Conservation (phyloP, 2,888 invertebrate genomes). For the Eremobia ochroleuca region DNA sequence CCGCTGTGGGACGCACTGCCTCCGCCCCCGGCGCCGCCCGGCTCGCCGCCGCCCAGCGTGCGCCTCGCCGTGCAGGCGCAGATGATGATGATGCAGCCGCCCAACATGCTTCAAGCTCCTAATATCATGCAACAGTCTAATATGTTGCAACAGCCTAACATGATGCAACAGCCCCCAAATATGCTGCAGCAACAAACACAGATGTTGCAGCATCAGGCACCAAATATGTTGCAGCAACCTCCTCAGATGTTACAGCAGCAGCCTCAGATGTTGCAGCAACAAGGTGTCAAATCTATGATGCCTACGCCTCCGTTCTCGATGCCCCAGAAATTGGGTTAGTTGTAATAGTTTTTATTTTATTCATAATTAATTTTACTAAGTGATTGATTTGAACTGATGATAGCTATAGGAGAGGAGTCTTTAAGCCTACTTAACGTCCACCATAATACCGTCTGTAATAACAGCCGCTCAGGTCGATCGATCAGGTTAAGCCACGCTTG, state of each 20-base stretch:
- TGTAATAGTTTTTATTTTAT: neutral
- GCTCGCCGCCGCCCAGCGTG: conserved; percentile 78
- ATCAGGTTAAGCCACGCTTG: too few relatives aligned
- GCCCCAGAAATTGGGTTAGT: conserved; percentile 67
- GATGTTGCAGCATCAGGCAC: conserved; percentile 50
- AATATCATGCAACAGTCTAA: conserved; percentile 45
- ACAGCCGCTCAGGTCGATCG: too few relatives aligned
- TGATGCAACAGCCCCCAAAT: conserved; percentile 21
- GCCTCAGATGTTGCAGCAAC: conserved; percentile 34
- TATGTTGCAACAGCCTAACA: conserved; percentile 44
- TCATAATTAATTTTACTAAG: neutral
- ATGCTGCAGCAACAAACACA: conserved; percentile 50
- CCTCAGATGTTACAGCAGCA: conserved; percentile 44
- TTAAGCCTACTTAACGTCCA: neutral
- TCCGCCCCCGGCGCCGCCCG: conserved; percentile 88
- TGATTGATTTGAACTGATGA: neutral
- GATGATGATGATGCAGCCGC: conserved; percentile 46
- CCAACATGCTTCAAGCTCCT: conserved; percentile 48
- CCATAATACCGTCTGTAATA: neutral
- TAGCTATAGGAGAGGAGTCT: too few relatives aligned
- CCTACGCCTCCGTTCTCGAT: conserved; percentile 50
- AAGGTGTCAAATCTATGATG: conserved; percentile 53
- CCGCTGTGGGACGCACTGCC: conserved; percentile 89
- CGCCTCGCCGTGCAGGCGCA: conserved; percentile 32
- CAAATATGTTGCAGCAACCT: conserved; percentile 48